Base-by-base conservation (phyloP, 2,797 vertebrate genomes). In the Gymnothorax reevesii region DNA sequence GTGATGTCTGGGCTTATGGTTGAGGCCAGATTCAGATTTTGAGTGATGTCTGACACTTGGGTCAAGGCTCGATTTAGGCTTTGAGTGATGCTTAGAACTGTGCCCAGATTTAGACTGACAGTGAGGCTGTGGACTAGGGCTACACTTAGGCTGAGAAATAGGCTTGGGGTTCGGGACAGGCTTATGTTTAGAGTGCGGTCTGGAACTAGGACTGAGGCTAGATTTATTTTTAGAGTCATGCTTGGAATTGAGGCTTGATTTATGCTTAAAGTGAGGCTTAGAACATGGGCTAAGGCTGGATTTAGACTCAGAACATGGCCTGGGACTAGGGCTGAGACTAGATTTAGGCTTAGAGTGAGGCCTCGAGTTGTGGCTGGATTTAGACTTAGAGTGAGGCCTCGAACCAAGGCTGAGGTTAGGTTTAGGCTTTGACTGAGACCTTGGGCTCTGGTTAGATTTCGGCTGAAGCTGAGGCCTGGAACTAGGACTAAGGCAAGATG, bases 1-100 rank as follows among this genome's bases (percentile, higher is more conserved):
- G 59, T 87, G 1, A 94, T 94, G 87, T 4, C 93, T 94, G 42
- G 52, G 90, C 49, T 86, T 79, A 0, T 83, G 88, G 64, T 92
- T 94, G 82, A 88, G 25, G 86, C 79, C 52, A 83, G 90, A 75
- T 89, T 90, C 1, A 92, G 93, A 88, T 91, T 91, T 60, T 80
- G 94, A 87, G n/a, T 94, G 94, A 5, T 91, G 94, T 88, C 95
- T 95, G 1, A 95, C 95, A 83, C 94, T 95, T 87, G 88, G 93
- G 89, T 94, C 95, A 86, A 95, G 95, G 27, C 84, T 54, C 42
- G 92, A 85, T 87, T 88, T 93, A 57, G 86, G 87, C 66, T 89
- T 89, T 86, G 87, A 84, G 17, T 20, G 83, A 42, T 90, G 33
- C 69, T 89, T 90, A 69, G 88, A 77, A 86, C 90, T 89, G 73